Percentiles rank a stretch among this genome's conserved stretches.
phyloP scores from a whole-genome alignment of 2,888 invertebrate species.

The Acheta domesticus region DNA sequence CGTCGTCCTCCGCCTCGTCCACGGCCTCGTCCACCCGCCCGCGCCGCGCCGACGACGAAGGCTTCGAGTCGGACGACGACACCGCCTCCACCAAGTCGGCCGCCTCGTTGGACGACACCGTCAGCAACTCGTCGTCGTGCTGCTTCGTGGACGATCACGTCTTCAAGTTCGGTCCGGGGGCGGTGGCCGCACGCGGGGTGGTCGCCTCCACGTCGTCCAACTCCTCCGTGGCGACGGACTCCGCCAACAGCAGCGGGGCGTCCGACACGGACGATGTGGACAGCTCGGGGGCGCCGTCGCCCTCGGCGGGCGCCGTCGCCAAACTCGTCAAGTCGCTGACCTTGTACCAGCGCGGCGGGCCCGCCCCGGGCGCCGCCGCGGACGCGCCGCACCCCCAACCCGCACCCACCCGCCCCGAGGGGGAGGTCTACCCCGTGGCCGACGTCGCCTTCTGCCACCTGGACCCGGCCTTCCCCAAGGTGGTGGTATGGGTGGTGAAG shows the following conservation, averaged over 20 bases:
- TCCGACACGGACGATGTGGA: slow-evolving; percentile 42
- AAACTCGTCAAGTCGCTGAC: slow-evolving; percentile 30
- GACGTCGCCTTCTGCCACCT: slow-evolving; percentile 45
- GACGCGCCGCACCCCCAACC: background rate
- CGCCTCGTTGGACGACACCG: slow-evolving; percentile 38
- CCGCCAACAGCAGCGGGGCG: slow-evolving; percentile 42
- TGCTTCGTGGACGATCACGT: slow-evolving; percentile 37
- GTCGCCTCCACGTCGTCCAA: slow-evolving; percentile 30
- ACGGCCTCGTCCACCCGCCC: background rate
- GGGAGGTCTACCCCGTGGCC: slow-evolving; percentile 39
- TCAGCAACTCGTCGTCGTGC: slow-evolving; percentile 37
- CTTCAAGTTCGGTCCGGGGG: slow-evolving; percentile 33
- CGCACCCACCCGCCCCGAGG: background rate
- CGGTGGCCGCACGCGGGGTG: slow-evolving; percentile 26
- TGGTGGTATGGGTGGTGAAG: slow-evolving; percentile 44
- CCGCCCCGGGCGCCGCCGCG: slow-evolving; percentile 20
- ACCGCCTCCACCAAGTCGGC: slow-evolving; percentile 39
- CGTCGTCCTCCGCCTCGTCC: background rate
- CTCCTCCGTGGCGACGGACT: slow-evolving; percentile 26
- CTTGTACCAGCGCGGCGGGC: slow-evolving; percentile 30
- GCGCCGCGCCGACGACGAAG: slow-evolving; percentile 45
- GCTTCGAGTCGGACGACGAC: slow-evolving; percentile 51
- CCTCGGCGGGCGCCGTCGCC: slow-evolving; percentile 24
- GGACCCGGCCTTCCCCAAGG: slow-evolving; percentile 41
- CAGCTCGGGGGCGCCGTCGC: slow-evolving; percentile 36